A percentile compares a stretch with the other conserved stretches of the same genome.
Evolutionary conservation across 2,888 invertebrate species (phyloP).

Genomic region (Thyatira batis): DNA sequence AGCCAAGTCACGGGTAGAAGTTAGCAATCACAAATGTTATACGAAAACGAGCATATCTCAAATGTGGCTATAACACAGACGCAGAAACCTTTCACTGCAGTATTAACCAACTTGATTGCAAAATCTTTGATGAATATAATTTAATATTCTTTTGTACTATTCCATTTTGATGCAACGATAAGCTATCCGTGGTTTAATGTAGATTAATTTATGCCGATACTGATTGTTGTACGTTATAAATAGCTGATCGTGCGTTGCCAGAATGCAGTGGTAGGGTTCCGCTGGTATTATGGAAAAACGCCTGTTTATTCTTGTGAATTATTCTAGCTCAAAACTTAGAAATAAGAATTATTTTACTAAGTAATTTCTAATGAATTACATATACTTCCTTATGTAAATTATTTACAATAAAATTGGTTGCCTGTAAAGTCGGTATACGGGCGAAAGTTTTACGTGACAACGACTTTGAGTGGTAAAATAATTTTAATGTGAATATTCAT

Average conservation of each 20-base stretch:
- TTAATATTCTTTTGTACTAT: constrained; percentile 25
- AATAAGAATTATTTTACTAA: no score
- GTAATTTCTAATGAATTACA: no score
- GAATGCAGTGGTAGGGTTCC: not conserved
- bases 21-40: no score
- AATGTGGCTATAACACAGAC: constrained; percentile 8
- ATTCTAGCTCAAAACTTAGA: no score
- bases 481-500: no score
- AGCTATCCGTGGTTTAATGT: constrained; percentile 1
- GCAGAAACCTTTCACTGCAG: constrained; percentile 32
- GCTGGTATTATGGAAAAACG: not conserved
- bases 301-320: not conserved
- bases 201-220: constrained; percentile 9
- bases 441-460: no score
- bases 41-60: not conserved
- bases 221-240: constrained; percentile 1
- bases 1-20: no score
- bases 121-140: constrained; percentile 28
- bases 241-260: not conserved
- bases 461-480: no score
- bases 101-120: constrained; percentile 23
- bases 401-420: no score
- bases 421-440: no score
- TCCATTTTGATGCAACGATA: constrained; percentile 10
- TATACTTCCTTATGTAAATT: no score